These are phyloP conservation scores for Larimichthys polyactis DNA, from an alignment of 2,113 vertebrate genomes.

Conservation along the genomic window DNA sequence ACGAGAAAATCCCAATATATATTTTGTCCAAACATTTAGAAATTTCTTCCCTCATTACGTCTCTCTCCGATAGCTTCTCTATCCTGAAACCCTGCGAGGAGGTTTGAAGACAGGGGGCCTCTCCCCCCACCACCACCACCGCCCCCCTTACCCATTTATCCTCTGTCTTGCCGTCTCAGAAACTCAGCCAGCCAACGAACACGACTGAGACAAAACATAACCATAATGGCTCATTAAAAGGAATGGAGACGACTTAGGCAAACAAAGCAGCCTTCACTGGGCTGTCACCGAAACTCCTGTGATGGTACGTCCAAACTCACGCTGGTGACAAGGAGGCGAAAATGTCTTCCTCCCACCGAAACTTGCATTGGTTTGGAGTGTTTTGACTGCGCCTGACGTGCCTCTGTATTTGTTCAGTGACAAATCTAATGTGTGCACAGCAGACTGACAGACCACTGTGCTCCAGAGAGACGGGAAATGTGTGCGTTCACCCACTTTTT, in stretches of 20 bases:
- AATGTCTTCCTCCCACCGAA: constrained; percentile 71
- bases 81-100: constrained; percentile 32
- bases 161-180: constrained; percentile 69
- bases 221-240: constrained; percentile 85
- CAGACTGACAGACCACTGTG: constrained; percentile 62
- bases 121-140: background rate
- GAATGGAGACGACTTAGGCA: constrained; percentile 82
- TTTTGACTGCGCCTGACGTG: constrained; percentile 63
- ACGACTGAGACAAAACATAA: constrained; percentile 76
- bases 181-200: constrained; percentile 78
- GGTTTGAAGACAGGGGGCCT: constrained; percentile 48
- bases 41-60: background rate
- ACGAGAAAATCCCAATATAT: background rate
- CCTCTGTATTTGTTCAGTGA: constrained; percentile 72
- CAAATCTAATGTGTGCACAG: constrained; percentile 63
- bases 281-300: constrained; percentile 80
- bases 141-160: constrained; percentile 48
- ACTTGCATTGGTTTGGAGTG: constrained; percentile 50
- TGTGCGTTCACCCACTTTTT: constrained; percentile 24
- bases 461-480: constrained; percentile 25
- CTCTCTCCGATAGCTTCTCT: background rate
- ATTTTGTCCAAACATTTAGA: background rate
- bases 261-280: constrained; percentile 85
- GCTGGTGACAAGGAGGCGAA: constrained; percentile 73
- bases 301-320: constrained; percentile 69